A percentile compares a stretch with the other conserved stretches of the same genome.
Evolutionary conservation across 92 coral and sea anemone species (phyloP).

Genomic region (Anthopleura xanthogrammica): DNA sequence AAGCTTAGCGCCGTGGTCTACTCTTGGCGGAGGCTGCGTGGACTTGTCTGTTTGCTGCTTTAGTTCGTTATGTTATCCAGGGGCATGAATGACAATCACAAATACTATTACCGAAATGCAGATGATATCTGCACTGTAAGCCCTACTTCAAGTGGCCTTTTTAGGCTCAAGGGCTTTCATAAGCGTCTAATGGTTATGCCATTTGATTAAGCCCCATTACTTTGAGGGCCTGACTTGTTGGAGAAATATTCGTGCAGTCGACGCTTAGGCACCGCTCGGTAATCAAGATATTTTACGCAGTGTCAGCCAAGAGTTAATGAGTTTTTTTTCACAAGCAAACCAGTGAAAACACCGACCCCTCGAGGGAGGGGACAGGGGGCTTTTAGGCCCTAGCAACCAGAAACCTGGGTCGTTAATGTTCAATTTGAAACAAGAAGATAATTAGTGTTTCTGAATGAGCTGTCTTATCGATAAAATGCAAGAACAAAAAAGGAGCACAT

Average conservation of each 20-base stretch:
- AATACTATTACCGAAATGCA: slow-evolving; percentile 28
- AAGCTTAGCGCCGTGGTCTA: neutral
- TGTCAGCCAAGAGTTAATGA: slow-evolving; percentile 15
- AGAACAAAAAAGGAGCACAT: slow-evolving; percentile 9
- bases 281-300: slow-evolving; percentile 21
- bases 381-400: slow-evolving; percentile 15
- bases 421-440: slow-evolving; percentile 14
- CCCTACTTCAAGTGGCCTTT: slow-evolving; percentile 35
- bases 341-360: slow-evolving; percentile 26
- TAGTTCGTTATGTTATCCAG: slow-evolving; percentile 6
- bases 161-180: slow-evolving; percentile 41
- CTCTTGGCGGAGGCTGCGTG: neutral
- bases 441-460: slow-evolving; percentile 23
- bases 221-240: slow-evolving; percentile 28
- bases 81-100: slow-evolving; percentile 4
- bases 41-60: slow-evolving; percentile 9
- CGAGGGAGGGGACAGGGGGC: slow-evolving; percentile 7
- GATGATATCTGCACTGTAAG: slow-evolving; percentile 38
- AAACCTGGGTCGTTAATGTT: neutral
- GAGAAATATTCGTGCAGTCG: slow-evolving; percentile 27
- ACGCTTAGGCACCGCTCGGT: slow-evolving; percentile 27
- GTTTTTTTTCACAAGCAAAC: slow-evolving; percentile 11
- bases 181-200: slow-evolving; percentile 41
- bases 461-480: slow-evolving; percentile 10
- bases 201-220: slow-evolving; percentile 47